Evolutionary conservation across 2,888 invertebrate species (phyloP).

Genomic region (Xylota sylvarum): DNA sequence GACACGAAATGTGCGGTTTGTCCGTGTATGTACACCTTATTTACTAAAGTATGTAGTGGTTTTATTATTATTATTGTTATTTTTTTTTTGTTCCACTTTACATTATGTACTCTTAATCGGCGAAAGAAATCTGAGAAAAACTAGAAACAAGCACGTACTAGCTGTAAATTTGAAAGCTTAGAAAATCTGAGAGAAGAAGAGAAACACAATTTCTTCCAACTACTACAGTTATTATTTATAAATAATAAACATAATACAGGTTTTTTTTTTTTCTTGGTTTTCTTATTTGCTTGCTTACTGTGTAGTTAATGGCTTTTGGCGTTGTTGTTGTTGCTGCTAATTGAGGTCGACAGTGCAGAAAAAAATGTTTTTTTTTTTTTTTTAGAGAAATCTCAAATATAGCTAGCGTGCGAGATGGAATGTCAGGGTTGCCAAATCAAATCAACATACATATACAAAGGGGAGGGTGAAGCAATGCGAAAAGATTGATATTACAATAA

Average conservation of each 20-base stretch:
- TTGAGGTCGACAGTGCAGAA: slow-evolving; percentile 57
- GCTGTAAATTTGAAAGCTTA: slow-evolving; percentile 50
- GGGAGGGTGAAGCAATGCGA: not conserved
- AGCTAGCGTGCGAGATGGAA: not conserved
- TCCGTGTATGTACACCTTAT: slow-evolving; percentile 32
- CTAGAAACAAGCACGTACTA: slow-evolving; percentile 40
- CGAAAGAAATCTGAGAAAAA: slow-evolving; percentile 55
- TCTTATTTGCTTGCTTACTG: slow-evolving; percentile 24
- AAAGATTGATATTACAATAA: slow-evolving; percentile 1
- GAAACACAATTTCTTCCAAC: slow-evolving; percentile 45
- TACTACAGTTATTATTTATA: slow-evolving; percentile 63
- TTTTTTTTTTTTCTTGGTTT: slow-evolving; percentile 28
- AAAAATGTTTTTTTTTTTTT: not conserved
- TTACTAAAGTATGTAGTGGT: slow-evolving; percentile 1
- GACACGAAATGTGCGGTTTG: slow-evolving; percentile 9
- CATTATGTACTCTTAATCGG: slow-evolving; percentile 43
- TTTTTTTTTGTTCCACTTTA: slow-evolving; percentile 8
- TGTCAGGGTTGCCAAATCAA: slow-evolving; percentile 35
- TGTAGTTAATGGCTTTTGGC: slow-evolving; percentile 15
- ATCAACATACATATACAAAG: not conserved
- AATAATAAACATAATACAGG: slow-evolving; percentile 56
- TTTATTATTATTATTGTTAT: too few species aligned
- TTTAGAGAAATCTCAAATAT: slow-evolving; percentile 19
- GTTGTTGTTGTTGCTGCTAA: slow-evolving; percentile 28
- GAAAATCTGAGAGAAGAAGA: slow-evolving; percentile 18